phyloP scores from a whole-genome alignment of 1,140 invertebrate species.

The Yoshiicerus persimilis region DNA sequence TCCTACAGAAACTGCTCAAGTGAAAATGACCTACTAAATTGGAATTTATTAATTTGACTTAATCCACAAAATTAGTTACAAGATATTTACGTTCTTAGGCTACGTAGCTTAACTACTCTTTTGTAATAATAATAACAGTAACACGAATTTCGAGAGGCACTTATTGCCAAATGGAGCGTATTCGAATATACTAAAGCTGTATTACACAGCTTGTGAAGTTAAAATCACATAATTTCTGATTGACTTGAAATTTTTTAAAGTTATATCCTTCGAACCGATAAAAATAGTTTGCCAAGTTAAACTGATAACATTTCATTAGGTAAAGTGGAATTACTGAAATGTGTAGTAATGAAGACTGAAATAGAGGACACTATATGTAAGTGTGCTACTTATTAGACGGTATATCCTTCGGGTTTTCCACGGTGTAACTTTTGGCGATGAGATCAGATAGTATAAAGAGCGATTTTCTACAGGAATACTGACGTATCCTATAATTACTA shows the following conservation, averaged over 20 bases:
- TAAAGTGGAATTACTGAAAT: neutral
- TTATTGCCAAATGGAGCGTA: neutral
- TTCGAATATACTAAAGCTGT: neutral
- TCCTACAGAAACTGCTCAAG: no score
- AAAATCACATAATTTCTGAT: neutral
- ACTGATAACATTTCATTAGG: neutral
- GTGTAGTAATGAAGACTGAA: neutral
- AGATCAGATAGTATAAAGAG: neutral
- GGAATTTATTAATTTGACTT: no score
- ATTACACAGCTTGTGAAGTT: neutral
- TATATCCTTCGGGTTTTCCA: neutral
- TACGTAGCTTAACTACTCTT: neutral
- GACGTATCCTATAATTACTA: neutral
- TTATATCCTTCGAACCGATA: neutral
- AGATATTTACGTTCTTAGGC: neutral
- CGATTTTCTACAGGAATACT: neutral
- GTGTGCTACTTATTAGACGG: neutral
- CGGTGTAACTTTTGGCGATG: neutral
- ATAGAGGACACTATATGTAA: neutral
- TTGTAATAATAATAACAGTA: neutral
- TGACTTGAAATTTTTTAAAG: neutral
- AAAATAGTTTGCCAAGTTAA: neutral
- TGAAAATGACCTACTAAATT: no score
- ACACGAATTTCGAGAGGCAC: neutral
- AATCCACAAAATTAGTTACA: neutral